These are phyloP conservation scores for Nestor notabilis DNA, from an alignment of 2,113 vertebrate species.

Conservation along the genomic window DNA sequence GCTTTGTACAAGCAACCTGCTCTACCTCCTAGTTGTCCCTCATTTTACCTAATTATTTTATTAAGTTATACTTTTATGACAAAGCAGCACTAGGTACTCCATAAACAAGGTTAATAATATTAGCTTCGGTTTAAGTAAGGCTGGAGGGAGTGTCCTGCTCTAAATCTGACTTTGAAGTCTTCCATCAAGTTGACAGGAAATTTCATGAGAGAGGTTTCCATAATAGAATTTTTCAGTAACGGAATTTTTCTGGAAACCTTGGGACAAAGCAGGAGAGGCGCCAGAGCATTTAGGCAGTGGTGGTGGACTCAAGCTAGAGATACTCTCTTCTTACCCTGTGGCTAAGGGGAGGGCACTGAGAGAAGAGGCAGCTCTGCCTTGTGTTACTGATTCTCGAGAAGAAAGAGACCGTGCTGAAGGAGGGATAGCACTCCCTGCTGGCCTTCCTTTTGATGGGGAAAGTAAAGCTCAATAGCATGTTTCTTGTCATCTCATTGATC, in stretches of 20 bases:
- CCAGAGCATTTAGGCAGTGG: neutral
- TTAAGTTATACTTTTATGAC: slow-evolving; percentile 25
- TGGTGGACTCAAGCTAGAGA: neutral
- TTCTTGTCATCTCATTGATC: neutral
- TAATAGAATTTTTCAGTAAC: slow-evolving; percentile 43
- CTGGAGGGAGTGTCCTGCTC: slow-evolving; percentile 32
- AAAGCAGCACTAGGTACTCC: neutral
- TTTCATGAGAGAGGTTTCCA: slow-evolving; percentile 20
- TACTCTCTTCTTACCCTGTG: neutral
- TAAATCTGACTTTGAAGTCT: slow-evolving; percentile 59
- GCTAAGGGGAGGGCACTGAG: neutral
- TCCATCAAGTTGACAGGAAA: slow-evolving; percentile 38
- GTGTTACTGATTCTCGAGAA: neutral
- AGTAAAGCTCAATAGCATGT: neutral
- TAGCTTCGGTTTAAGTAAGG: neutral
- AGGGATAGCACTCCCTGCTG: neutral
- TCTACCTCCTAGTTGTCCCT: neutral
- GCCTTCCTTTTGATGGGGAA: neutral
- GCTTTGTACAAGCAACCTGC: neutral
- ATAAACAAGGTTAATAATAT: slow-evolving; percentile 32
- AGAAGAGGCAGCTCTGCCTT: neutral
- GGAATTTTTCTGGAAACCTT: slow-evolving; percentile 29
- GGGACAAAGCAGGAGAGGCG: neutral
- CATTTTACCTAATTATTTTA: slow-evolving; percentile 30
- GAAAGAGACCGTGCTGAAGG: neutral